Evolutionary conservation across 2,797 vertebrate species (phyloP), one percentile per base, ranked within the genome.

Genomic region (Sebastolobus altivelis): DNA sequence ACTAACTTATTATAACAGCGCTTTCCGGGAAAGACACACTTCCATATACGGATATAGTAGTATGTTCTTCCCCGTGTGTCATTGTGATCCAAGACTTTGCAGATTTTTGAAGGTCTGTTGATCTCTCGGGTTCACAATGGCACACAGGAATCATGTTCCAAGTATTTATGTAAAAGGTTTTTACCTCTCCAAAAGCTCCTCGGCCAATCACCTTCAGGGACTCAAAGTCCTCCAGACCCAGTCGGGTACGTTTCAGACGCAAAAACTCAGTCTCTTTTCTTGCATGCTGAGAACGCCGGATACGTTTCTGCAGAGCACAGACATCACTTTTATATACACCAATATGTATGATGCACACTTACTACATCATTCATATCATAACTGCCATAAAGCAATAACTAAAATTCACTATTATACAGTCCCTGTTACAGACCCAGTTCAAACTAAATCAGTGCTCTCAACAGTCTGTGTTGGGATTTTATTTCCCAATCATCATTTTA

Each of bases 141-240:
- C 8, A 58, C 1, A n/a, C 5, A 1, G 3, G 7, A 65, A 35
- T 27, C 29, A 29, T 35, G 4, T 43, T 12, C 1, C 1, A 60
- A 35, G 3, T 35, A 58, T 58, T 66, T 38, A 52, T 5, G 5
- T 14, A 29, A 58, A 52, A 49, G 16, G 25, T 35, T 5, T 90
- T 95, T 89, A 99, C 99, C 97, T 99, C 99, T 94, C 99, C 99
- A 80, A 99, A 99, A 16, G 99, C 99, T 92, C 98, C 99, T 92
- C 98, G 95, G 66, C 99, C 99, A 81, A 99, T 99, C 59, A 99
- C 99, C 95, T 99, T 99, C 20, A 99, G 95, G 20, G 99, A 99
- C 78, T 99, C 99, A 90, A 99, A 99, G 94, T 99, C 99, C 85
- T 99, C 98, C 86, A 99, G 85, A 3, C 98, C 99, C 38, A 99